Evolutionary conservation across 2,888 invertebrate genomes (phyloP), one percentile per base, ranked within the genome.

Genomic region (Chelonus formosanus): DNA sequence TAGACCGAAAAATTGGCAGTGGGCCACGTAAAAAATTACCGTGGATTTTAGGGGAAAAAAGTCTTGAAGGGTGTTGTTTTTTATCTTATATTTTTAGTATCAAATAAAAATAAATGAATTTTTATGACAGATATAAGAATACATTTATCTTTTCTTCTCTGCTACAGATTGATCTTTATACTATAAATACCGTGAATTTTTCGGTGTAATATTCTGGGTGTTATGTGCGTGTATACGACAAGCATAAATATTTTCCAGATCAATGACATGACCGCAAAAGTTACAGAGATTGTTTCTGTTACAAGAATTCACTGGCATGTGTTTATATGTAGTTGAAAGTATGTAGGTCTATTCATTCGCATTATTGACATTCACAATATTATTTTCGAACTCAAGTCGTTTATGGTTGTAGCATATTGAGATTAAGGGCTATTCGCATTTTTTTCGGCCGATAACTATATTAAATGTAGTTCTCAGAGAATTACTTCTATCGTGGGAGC

Each of bases 401-500:
- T 55, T 62, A 53, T 55, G 43, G 31, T 7, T 32, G 43, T 8
- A 52, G 62, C 54, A 62, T 36, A 54, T 55, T 31, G 47, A 34
- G 50, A 55, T 61, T 52, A 53, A 34, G 35, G 53, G 44, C 53
- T 32, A 53, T 61, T 34, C 53, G 32, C 47, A 10, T 58, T 44
- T 58, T 56, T 56, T 10, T 10, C n/a, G 36, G 20, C 35, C 36
- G 47, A 35, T 8, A 60, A 61, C 48, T 34, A 52, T 55, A 65
- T 43, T 52, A 54, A 58, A 54, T 52, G 53, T 67, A 63, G 47
- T 54, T 63, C 44, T 34, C 63, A 65, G 68, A 70, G 70, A 71
- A 64, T 71, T 69, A 70, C 68, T 68, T 68, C 68, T 65, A 68
- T 64, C 67, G 67, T 65, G 70, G 70, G 69, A 73, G 71, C 70